Conservation (phyloP, 1,140 invertebrate species). For the Tetramorium alpestre region DNA sequence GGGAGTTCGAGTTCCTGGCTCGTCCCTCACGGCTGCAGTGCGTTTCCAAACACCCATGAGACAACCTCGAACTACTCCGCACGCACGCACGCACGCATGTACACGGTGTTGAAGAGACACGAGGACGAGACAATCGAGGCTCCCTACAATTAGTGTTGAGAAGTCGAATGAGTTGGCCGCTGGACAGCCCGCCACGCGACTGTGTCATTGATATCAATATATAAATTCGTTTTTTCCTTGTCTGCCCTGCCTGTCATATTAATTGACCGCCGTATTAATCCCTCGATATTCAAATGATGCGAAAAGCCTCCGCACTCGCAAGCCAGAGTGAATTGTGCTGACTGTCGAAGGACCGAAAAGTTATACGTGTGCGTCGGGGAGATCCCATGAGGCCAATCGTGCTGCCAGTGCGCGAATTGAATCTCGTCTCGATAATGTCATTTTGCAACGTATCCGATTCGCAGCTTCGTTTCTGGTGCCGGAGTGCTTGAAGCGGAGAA, state of each 20-base stretch:
- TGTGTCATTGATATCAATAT: slow-evolving; percentile 32
- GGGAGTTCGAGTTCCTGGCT: slow-evolving; percentile 75
- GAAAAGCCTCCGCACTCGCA: neutral
- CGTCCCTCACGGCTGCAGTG: slow-evolving; percentile 74
- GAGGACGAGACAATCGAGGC: slow-evolving; percentile 43
- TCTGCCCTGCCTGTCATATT: neutral
- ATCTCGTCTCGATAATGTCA: slow-evolving; percentile 13
- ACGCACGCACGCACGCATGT: slow-evolving; percentile 57
- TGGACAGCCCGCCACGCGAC: slow-evolving; percentile 24
- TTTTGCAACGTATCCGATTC: slow-evolving; percentile 2
- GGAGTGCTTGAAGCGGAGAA: neutral
- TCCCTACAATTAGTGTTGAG: neutral
- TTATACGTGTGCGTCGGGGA: slow-evolving; percentile 8
- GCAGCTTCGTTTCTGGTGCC: neutral
- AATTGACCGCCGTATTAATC: neutral
- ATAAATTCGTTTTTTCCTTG: neutral
- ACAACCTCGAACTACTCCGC: slow-evolving; percentile 68
- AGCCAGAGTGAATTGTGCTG: slow-evolving; percentile 22
- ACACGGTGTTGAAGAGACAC: slow-evolving; percentile 49
- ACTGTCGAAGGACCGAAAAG: slow-evolving; percentile 10
- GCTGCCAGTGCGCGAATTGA: slow-evolving; percentile 39
- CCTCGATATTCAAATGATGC: neutral
- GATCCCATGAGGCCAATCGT: slow-evolving; percentile 26
- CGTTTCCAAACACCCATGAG: slow-evolving; percentile 74
- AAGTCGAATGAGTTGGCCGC: slow-evolving; percentile 11